Base-by-base conservation (phyloP, 2,113 vertebrate genomes). In the Larimichthys crocea region DNA sequence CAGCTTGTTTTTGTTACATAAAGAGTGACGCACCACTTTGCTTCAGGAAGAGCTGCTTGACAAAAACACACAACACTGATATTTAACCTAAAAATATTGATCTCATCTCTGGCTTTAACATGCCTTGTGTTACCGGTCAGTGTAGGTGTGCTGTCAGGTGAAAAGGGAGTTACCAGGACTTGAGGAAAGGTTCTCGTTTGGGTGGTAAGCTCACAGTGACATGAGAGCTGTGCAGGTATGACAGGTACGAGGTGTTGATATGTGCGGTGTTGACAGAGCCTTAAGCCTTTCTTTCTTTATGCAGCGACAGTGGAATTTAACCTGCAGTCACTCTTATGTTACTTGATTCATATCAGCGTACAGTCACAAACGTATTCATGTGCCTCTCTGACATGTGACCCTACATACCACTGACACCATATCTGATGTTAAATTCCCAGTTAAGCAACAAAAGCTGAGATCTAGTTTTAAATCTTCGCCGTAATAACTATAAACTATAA, bases 191-290 rank as follows among this genome's bases (percentile, higher is more conserved):
- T 26, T 80, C 53, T 72, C 24, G 69, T 84, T 59, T 49, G 29
- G 59, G 11, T 50, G 19, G 74, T 81, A 42, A 67, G 60, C 12
- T 52, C 29, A 10, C 22, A n/a, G 8, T 40, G 73, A 16, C 20
- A 46, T 10, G 31, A 59, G 59, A 26, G 22, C 49, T 6, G 24
- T 19, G 14, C 4, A 79, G 63, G 76, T 80, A 86, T 88, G 90
- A 76, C 64, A 61, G 76, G 64, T 67, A 86, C 87, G 88, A 83
- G 31, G 3, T 1, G 61, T 57, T 40, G 31, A 59, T 53, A 22
- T 9, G 20, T 74, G 42, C 52, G 19, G 20, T 80, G 72, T 69
- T 75, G 80, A 88, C 75, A 73, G 20, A 8, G 2, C 56, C 44
- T 40, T 52, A 35, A 40, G 35, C 48, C 8, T 1, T n/a, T 57